These are phyloP conservation scores for Gortyna flavago DNA, from an alignment of 2,888 invertebrate species.

Conservation along the genomic window DNA sequence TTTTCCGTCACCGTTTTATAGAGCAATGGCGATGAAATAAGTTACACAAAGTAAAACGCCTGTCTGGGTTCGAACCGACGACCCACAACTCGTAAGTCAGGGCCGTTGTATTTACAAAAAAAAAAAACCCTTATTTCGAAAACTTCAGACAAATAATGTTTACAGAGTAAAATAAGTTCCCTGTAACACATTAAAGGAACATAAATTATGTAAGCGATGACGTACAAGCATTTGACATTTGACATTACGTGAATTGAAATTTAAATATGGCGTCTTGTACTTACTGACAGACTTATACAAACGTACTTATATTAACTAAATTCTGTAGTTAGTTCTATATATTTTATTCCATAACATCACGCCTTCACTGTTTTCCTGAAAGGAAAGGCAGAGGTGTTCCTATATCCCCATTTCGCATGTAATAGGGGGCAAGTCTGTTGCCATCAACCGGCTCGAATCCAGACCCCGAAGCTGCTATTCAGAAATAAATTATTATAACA, in stretches of 20 bases:
- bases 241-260: constrained; percentile 45
- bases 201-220: constrained; percentile 12
- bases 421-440: not conserved
- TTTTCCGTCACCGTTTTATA: too few species aligned
- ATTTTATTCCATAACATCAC: not conserved
- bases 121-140: too few species aligned
- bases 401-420: not conserved
- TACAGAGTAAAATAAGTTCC: constrained; percentile 2
- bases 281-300: not conserved
- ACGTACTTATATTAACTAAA: not conserved
- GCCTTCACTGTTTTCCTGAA: too few species aligned
- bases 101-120: too few species aligned
- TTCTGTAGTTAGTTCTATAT: not conserved
- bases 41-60: too few species aligned
- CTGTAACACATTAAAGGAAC: not conserved
- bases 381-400: not conserved
- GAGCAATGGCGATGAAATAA: too few species aligned
- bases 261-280: constrained; percentile 25
- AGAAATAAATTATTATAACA: too few species aligned
- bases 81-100: too few species aligned
- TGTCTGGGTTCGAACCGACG: too few species aligned
- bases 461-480: not conserved
- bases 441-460: not conserved
- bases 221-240: constrained; percentile 39
- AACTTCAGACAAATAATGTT: not conserved